A percentile compares a stretch with the other conserved stretches of the same genome.
phyloP scores from a whole-genome alignment of 2,888 invertebrate genomes.

The Eilema caniola region DNA sequence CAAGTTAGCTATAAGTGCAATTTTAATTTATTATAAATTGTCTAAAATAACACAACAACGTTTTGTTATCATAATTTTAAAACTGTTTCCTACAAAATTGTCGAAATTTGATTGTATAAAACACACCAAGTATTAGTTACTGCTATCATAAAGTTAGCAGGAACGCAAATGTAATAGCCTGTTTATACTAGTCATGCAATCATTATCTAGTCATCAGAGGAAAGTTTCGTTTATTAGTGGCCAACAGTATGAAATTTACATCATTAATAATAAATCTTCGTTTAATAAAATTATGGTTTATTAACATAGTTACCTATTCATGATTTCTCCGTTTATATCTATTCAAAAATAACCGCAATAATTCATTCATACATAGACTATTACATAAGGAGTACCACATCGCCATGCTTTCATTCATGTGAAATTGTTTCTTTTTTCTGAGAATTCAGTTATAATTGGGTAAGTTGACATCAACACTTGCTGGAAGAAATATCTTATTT shows the following conservation, averaged over 20 bases:
- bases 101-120: neutral
- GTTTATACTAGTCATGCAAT: constrained; percentile 16
- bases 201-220: constrained; percentile 4
- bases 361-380: neutral
- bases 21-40: too few species aligned
- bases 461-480: neutral
- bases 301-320: constrained; percentile 6
- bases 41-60: too few species aligned
- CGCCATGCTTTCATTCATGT: neutral
- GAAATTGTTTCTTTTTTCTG: neutral
- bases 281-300: constrained; percentile 12
- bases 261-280: constrained; percentile 6
- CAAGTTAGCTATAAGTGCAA: too few species aligned
- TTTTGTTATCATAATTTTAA: too few species aligned
- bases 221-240: constrained; percentile 15
- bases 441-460: neutral
- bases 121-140: neutral
- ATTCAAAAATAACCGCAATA: neutral
- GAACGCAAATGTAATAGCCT: constrained; percentile 5
- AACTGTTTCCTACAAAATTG: neutral
- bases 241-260: constrained; percentile 8
- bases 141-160: constrained; percentile 10
- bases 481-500: neutral
- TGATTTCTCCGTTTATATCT: constrained; percentile 5
- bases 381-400: neutral